Percentiles rank a stretch among this genome's conserved stretches.
Evolutionary conservation across 30 jellyfish, hydroid and myxozoan genomes (phyloP).

Genomic region (Sanderia malayensis): DNA sequence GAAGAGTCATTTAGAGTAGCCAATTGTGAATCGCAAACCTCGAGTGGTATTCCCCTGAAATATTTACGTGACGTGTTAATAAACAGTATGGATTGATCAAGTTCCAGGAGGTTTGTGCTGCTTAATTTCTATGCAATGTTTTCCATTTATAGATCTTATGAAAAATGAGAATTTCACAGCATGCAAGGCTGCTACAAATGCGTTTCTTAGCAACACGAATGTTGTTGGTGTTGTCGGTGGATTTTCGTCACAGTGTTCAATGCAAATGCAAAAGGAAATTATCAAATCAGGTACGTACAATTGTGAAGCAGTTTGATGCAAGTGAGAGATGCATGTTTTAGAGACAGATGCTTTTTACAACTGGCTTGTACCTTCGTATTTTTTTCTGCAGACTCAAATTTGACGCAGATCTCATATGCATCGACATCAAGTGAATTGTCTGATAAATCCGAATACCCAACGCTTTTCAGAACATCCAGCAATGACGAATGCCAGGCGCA

Average conservation of each 20-base stretch:
- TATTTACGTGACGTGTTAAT: too few species aligned
- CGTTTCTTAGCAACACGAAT: not conserved
- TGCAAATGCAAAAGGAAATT: constrained; percentile 42
- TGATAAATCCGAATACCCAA: constrained; percentile 54
- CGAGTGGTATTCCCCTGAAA: too few species aligned
- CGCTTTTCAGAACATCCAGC: constrained; percentile 65
- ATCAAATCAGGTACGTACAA: constrained; percentile 51
- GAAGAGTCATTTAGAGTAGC: too few species aligned
- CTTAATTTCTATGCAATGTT: too few species aligned
- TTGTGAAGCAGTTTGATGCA: too few species aligned
- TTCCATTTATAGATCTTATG: constrained; percentile 27
- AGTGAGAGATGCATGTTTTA: too few species aligned
- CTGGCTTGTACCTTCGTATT: too few species aligned
- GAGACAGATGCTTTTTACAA: too few species aligned
- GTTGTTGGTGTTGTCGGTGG: constrained; percentile 83
- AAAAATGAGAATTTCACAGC: constrained; percentile 7
- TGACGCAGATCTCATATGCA: constrained; percentile 89
- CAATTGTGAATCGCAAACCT: too few species aligned
- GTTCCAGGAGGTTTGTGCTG: too few species aligned
- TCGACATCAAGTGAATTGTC: constrained; percentile 57
- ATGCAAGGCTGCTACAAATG: constrained; percentile 51
- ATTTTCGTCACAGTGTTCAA: constrained; percentile 71
- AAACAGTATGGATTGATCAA: too few species aligned
- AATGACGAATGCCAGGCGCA: constrained; percentile 86
- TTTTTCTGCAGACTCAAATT: constrained; percentile 63